Base-by-base conservation (phyloP, 2,797 vertebrate genomes). In the Poeciliopsis gracilis region DNA sequence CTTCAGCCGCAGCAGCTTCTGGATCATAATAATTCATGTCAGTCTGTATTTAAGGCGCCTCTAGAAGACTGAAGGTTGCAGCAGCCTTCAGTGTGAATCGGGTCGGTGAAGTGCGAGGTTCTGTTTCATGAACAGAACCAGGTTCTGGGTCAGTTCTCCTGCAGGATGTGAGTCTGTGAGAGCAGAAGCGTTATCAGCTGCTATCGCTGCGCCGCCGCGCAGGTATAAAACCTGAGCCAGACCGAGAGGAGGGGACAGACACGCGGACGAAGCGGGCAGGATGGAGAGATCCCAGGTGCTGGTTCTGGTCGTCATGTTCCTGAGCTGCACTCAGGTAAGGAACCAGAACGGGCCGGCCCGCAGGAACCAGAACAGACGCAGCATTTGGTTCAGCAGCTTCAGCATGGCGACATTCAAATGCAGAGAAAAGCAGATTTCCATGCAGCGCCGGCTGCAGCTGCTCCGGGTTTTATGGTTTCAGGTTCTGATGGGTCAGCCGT, bases 231-330 rank as follows among this genome's bases (percentile, higher is more conserved):
- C 47, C 36, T 36, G 36, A 36, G 49, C 59, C 5, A 36, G 18
- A 57, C 61, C 0, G 70, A 38, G 23, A 72, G 78, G 79, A 41
- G 73, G 70, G 76, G 12, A n/a, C 73, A n/a, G 55, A 76, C 72
- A 78, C 63, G 76, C 57, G 78, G 23, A 70, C 13, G 5, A 38
- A 15, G 46, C 69, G 57, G 79, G 49, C 49, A 81, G 43, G 43
- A 92, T 92, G 92, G 82, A 82, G 87, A 86, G 47, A 11, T 30
- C 33, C 8, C 23, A 33, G 72, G 88, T 51, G 49, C 30, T 92
- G 4, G 45, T 87, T 79, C 59, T 82, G 23, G 70, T 72, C 89
- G 78, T 77, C 11, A 13, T 77, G 70, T 59, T 75, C 0, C 66
- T 81, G 78, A 55, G 41, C 85, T 61, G 18, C 49, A 20, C 30